These are phyloP conservation scores for Telmatochromis sp. DNA, from an alignment of 2,113 vertebrate species.

Conservation along the genomic window DNA sequence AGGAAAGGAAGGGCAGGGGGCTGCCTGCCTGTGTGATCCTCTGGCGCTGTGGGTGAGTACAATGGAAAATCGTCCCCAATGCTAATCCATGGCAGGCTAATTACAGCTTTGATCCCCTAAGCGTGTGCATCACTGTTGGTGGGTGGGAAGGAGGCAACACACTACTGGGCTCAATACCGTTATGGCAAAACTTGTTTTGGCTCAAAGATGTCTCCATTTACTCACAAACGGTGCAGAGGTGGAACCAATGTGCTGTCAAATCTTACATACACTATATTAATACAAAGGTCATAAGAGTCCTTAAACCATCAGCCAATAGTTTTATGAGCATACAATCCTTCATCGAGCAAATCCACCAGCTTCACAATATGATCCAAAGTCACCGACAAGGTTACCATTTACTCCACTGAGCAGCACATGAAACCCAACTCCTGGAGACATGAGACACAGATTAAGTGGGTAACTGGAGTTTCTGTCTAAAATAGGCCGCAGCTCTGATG, in stretches of 20 bases:
- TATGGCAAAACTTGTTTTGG: not conserved
- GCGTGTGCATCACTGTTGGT: constrained; percentile 28
- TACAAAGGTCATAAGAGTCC: not conserved
- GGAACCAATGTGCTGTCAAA: not conserved
- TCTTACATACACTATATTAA: not conserved
- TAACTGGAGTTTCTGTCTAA: constrained; percentile 55
- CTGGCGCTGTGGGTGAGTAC: constrained; percentile 28
- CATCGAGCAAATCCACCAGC: not conserved
- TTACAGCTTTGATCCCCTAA: constrained; percentile 65
- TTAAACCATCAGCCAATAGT: not conserved
- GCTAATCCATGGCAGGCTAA: constrained; percentile 68
- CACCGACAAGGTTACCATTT: not conserved
- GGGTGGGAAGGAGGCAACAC: constrained; percentile 25
- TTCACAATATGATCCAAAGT: not conserved
- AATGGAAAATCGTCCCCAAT: constrained; percentile 57
- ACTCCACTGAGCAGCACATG: not conserved
- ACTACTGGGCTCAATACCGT: not conserved
- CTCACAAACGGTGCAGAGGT: not conserved
- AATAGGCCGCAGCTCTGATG: constrained; percentile 44
- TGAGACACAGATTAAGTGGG: constrained; percentile 39
- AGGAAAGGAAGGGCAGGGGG: not conserved
- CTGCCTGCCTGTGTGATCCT: constrained; percentile 26
- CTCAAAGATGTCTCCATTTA: not conserved
- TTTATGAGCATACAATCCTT: not conserved
- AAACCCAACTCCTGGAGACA: constrained; percentile 1